Evolutionary conservation across 1,140 invertebrate species (phyloP).

Genomic region (Philotrypesis tridentata): DNA sequence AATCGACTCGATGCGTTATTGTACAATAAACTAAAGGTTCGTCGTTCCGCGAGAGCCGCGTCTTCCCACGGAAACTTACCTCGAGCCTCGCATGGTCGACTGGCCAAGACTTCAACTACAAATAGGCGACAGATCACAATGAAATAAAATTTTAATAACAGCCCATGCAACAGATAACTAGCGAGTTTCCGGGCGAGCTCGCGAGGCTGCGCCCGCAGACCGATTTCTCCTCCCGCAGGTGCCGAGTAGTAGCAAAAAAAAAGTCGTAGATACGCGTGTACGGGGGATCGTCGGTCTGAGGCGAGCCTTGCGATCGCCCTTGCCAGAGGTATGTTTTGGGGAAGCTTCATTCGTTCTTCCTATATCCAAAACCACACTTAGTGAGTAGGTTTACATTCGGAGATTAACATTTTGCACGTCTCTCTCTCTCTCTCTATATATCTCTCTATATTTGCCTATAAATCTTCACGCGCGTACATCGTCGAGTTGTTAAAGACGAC

Average conservation of each 20-base stretch:
- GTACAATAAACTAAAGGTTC: no score
- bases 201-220: slow-evolving; percentile 53
- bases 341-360: slow-evolving; percentile 69
- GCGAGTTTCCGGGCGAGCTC: slow-evolving; percentile 57
- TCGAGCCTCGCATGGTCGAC: slow-evolving; percentile 63
- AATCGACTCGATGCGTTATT: no score
- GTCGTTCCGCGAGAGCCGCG: no score
- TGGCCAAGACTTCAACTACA: slow-evolving; percentile 67
- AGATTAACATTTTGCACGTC: not conserved
- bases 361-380: slow-evolving; percentile 66
- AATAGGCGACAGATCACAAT: slow-evolving; percentile 58
- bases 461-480: no score
- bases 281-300: slow-evolving; percentile 52
- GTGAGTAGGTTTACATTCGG: not conserved
- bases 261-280: no score
- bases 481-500: no score
- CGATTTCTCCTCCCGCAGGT: not conserved
- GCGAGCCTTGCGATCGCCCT: slow-evolving; percentile 57
- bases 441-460: no score
- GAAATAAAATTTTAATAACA: slow-evolving; percentile 63
- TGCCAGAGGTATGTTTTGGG: slow-evolving; percentile 71
- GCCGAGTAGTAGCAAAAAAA: no score
- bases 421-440: no score
- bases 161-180: slow-evolving; percentile 67
- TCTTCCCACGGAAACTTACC: slow-evolving; percentile 67